Conservation (phyloP, 2,888 invertebrate species). For the Neelides folsomi region DNA sequence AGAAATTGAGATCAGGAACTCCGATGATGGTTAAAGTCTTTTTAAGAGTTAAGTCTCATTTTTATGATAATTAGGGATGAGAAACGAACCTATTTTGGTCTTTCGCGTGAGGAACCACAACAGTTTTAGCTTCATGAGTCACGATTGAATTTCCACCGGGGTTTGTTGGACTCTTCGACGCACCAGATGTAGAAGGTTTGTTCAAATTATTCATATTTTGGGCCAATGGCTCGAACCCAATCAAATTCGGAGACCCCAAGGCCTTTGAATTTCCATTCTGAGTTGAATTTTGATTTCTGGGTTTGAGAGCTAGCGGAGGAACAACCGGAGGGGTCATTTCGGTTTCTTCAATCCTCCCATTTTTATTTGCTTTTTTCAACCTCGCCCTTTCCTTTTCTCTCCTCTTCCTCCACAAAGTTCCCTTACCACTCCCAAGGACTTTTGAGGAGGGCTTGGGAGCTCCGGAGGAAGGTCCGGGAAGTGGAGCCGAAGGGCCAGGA, state of each 20-base stretch:
- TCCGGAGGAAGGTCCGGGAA: too few species aligned
- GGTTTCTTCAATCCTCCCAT: too few species aligned
- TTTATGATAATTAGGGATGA: background rate
- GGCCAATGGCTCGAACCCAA: background rate
- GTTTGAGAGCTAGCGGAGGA: too few species aligned
- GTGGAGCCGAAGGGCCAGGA: too few species aligned
- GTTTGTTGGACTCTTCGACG: constrained; percentile 8
- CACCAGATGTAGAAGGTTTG: constrained; percentile 9
- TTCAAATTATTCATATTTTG: constrained; percentile 12
- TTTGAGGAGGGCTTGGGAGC: too few species aligned
- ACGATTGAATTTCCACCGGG: constrained; percentile 15
- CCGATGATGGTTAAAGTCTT: background rate
- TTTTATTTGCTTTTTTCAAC: too few species aligned
- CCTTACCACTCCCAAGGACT: background rate
- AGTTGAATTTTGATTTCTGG: constrained; percentile 9
- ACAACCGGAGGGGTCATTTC: too few species aligned
- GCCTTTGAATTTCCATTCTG: background rate
- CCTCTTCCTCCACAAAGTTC: constrained; percentile 17
- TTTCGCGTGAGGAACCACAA: constrained; percentile 31
- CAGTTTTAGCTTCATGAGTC: constrained; percentile 29
- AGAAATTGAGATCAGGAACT: background rate
- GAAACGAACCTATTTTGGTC: constrained; percentile 30
- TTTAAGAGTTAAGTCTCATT: background rate
- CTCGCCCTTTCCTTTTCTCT: constrained; percentile 3
- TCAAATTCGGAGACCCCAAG: background rate